Evolutionary conservation across 2,113 vertebrate genomes (phyloP), one percentile per base, ranked within the genome.

Genomic region (Pelecanoides urinatrix): DNA sequence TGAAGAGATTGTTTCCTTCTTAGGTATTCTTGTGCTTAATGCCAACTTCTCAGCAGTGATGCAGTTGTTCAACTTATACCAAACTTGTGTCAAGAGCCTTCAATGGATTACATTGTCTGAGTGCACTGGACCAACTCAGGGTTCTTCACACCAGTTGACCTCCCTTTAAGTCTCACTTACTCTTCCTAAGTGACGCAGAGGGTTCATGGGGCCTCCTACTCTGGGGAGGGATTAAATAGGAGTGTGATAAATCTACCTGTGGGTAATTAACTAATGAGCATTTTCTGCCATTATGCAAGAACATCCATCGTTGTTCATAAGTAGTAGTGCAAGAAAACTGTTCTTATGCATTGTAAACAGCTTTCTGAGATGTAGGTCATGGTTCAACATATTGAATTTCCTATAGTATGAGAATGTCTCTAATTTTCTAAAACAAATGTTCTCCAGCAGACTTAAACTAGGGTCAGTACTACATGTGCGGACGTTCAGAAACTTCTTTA

Each of bases 391-490:
- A 32, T 2, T 30, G 17, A 59, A 72, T 86, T 86, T 76, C 26
- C 16, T 6, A 25, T 42, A 20, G 10, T 34, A 66, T 49, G 15
- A 53, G 6, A 61, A 18, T 38, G 7, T 8, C 18, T 53, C 13
- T 83, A 53, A 59, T 80, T 72, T 84, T 93, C 20, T 56, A 77
- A 65, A 70, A 44, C 7, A 63, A 86, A 59, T 65, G 3, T 2
- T 59, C 13, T 79, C 13, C 34, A 86, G 6, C 10, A 80, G 36
- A 83, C 15, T 47, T 75, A 59, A 85, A 86, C 29, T 36, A 59
- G 15, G 14, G 27, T 80, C 14, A 59, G 3, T 36, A 29, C 8
- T 47, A 23, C 8, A 25, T 9, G 6, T 47, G 9, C 1, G 0
- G 1, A 25, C 4, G 2, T 34, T 77, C 29, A 76, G 44, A 87